Conservation (phyloP, 2,888 invertebrate species). For the Phytoseiulus persimilis region DNA sequence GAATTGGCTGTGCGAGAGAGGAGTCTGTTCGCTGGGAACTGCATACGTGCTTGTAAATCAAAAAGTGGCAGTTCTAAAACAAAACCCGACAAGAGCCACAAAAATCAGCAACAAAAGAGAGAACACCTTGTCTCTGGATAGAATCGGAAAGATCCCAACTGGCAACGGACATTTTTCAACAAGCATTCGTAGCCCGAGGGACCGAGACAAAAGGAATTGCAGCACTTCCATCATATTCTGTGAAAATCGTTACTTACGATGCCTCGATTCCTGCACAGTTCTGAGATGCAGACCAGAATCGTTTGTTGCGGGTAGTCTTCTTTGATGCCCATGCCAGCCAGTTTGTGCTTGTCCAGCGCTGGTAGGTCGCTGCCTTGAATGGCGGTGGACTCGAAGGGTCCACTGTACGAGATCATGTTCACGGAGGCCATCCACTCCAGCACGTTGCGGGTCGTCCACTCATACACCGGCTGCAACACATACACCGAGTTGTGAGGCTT, state of each 20-base stretch:
- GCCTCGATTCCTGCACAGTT: constrained; percentile 53
- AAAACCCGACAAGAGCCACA: not conserved
- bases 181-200: not conserved
- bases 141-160: no score
- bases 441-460: constrained; percentile 64
- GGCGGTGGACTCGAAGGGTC: constrained; percentile 63
- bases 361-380: constrained; percentile 62
- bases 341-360: constrained; percentile 60
- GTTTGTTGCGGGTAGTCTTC: constrained; percentile 65
- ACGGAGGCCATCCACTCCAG: constrained; percentile 68
- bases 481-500: constrained; percentile 40
- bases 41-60: no score
- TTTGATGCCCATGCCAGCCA: constrained; percentile 65
- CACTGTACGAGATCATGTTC: constrained; percentile 63
- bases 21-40: no score
- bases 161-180: not conserved
- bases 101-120: not conserved
- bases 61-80: no score
- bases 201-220: not conserved
- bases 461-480: constrained; percentile 58
- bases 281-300: constrained; percentile 61
- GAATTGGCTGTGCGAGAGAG: not conserved
- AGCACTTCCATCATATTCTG: not conserved
- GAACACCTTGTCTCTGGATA: no score
- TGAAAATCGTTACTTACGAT: constrained; percentile 41